phyloP scores from a whole-genome alignment of 1,140 invertebrate species.

The Macrotrachela quadricornifera region DNA sequence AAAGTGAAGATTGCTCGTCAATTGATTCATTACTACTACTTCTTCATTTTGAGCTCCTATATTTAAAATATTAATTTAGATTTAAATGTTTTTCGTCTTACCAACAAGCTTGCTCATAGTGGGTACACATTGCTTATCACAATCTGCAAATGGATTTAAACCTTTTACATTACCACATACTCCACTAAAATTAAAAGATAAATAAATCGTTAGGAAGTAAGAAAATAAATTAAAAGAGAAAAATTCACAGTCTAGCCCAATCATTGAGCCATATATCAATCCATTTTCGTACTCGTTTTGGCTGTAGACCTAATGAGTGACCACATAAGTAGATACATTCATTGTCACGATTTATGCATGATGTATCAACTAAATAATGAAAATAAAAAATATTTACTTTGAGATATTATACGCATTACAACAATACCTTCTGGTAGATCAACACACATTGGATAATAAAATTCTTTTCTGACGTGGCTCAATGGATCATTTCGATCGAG shows the following conservation, averaged over 20 bases:
- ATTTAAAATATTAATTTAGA: background rate
- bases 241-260: conserved; percentile 32
- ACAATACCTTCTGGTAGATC: no score
- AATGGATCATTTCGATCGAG: no score
- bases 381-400: no score
- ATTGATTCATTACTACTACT: conserved; percentile 36
- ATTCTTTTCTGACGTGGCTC: no score
- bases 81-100: conserved; percentile 9
- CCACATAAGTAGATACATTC: conserved; percentile 38
- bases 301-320: conserved; percentile 37
- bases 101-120: conserved; percentile 32
- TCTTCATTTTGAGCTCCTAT: conserved; percentile 29
- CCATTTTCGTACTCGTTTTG: conserved; percentile 23
- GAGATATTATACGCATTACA: no score
- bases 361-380: no score
- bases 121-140: conserved; percentile 19
- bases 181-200: conserved; percentile 20
- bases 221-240: background rate
- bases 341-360: no score
- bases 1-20: conserved; percentile 38
- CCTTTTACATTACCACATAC: conserved; percentile 32
- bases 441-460: no score
- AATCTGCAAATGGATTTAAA: conserved; percentile 31
- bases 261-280: conserved; percentile 30
- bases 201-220: no score